Evolutionary conservation across 2,797 vertebrate genomes (phyloP), one percentile per base, ranked within the genome.

Genomic region (Pteropus rufus): DNA sequence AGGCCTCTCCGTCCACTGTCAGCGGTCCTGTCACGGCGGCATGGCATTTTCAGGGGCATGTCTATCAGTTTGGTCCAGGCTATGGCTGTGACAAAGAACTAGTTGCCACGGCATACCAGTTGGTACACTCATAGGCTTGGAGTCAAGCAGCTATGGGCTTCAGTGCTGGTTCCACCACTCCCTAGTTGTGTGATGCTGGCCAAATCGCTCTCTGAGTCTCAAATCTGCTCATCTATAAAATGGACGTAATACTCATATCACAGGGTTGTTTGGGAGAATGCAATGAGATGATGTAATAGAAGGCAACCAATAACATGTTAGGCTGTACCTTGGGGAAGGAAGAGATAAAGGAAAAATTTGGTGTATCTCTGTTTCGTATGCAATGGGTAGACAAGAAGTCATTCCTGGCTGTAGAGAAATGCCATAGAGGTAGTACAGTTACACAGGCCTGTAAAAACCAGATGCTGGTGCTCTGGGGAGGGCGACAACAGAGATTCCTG

Each of bases 401-500:
- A 24, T 58, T 44, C 44, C 56, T 80, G 79, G 67, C 62, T 73
- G 0, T 34, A 76, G 81, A 82, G 93, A 97, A 87, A 90, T 91
- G 81, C 56, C 81, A 87, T 2, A 36, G 54, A 91, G 29, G 77
- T 62, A 58, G 7, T 79, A 4, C 67, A 87, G 34, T 90, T 26
- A 76, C 72, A 93, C 1, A 36, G 36, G 72, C 12, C 72, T 77
- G 49, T 92, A 60, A 92, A 84, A 36, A 60, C 65, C 96, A 85
- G 89, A 77, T 85, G 88, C 83, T 10, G 3, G 64, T 73, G 75
- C 91, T 85, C 73, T 73, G 82, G 84, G 44, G 77, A 85, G 3
- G 62, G 89, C 93, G 80, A 67, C 1, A 1, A 23, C 36, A 46
- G 84, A 81, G 85, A 82, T 95, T 94, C 84, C 91, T 94, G 95